A percentile compares a stretch with the other conserved stretches of the same genome.
Evolutionary conservation across 2,797 vertebrate species (phyloP).

Genomic region (Pagetopsis macropterus): DNA sequence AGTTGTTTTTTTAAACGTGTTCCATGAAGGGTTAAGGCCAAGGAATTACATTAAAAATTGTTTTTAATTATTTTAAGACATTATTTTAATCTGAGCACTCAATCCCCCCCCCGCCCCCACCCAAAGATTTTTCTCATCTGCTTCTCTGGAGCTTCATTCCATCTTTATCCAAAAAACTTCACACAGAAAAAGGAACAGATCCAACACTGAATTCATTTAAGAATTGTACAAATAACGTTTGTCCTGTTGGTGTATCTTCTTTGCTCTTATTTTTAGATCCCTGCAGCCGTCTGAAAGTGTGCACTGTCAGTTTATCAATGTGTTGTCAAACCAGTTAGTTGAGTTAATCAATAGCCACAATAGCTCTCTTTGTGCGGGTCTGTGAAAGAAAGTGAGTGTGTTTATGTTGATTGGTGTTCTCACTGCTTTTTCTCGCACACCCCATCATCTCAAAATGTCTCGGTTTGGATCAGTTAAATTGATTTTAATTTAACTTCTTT

Average conservation of each 20-base stretch:
- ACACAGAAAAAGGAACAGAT: slow-evolving; percentile 14
- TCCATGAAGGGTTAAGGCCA: slow-evolving; percentile 60
- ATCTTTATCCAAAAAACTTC: slow-evolving; percentile 30
- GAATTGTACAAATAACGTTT: slow-evolving; percentile 63
- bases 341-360: slow-evolving; percentile 55
- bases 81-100: slow-evolving; percentile 41
- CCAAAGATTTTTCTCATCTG: slow-evolving; percentile 29
- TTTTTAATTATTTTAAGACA: slow-evolving; percentile 26
- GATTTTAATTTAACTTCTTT: slow-evolving; percentile 22
- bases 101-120: slow-evolving; percentile 17
- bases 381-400: not conserved
- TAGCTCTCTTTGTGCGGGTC: slow-evolving; percentile 30
- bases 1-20: slow-evolving; percentile 23
- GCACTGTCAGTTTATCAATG: slow-evolving; percentile 72
- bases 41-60: slow-evolving; percentile 42
- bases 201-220: slow-evolving; percentile 49
- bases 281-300: slow-evolving; percentile 71
- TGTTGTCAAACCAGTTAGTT: slow-evolving; percentile 68
- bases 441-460: slow-evolving; percentile 34
- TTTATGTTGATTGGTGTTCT: slow-evolving; percentile 16
- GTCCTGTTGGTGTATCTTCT: slow-evolving; percentile 60
- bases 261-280: slow-evolving; percentile 62
- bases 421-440: slow-evolving; percentile 44
- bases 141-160: slow-evolving; percentile 73
- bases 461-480: slow-evolving; percentile 28